phyloP scores from a whole-genome alignment of 2,113 vertebrate genomes.

The Chaetura pelagica region DNA sequence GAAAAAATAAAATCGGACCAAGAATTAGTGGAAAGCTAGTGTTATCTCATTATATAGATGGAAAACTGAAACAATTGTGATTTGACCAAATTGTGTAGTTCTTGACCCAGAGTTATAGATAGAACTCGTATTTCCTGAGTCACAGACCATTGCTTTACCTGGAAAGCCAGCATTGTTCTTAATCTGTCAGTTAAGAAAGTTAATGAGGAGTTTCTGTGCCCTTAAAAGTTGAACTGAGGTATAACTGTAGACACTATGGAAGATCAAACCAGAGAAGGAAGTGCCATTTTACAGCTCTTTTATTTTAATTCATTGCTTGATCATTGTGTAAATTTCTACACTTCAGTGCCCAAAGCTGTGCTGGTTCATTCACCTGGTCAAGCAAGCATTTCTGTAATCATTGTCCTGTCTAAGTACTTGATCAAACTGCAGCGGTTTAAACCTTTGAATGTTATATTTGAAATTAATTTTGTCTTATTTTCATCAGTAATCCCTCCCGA shows the following conservation, averaged over 20 bases:
- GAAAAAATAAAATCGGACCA: not conserved
- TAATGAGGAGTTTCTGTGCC: not conserved
- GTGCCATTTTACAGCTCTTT: not conserved
- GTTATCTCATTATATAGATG: not conserved
- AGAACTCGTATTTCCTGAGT: not conserved
- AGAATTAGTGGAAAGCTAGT: not conserved
- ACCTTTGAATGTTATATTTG: not conserved
- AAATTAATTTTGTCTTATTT: not conserved
- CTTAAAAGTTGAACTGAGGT: not conserved
- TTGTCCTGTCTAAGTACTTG: not conserved
- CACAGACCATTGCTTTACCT: not conserved
- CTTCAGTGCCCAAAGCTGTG: not conserved
- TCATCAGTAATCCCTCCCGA: constrained; percentile 9
- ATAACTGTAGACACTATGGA: not conserved
- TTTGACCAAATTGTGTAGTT: not conserved
- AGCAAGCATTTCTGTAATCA: not conserved
- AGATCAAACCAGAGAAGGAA: not conserved
- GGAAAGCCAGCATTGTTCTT: not conserved
- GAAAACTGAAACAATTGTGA: not conserved
- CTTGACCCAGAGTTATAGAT: not conserved
- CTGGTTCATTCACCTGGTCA: not conserved
- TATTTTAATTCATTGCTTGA: not conserved
- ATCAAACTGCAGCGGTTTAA: not conserved
- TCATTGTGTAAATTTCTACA: not conserved
- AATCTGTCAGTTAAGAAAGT: not conserved